These are phyloP conservation scores for Slavum lentiscoides DNA, from an alignment of 2,888 invertebrate genomes.

Conservation along the genomic window DNA sequence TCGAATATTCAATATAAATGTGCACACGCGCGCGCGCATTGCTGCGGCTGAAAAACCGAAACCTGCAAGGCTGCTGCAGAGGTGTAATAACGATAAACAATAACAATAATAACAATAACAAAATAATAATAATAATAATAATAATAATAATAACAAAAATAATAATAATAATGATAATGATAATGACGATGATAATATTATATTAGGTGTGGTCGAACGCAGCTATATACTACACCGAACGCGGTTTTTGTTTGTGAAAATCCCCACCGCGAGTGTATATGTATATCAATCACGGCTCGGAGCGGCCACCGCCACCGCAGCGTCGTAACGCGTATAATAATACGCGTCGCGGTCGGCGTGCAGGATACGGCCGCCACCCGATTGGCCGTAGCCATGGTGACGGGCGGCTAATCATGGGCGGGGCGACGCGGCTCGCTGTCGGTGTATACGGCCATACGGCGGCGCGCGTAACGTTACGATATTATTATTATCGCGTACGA, in stretches of 20 bases:
- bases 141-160: too few relatives aligned
- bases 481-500: not conserved
- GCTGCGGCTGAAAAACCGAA: too few relatives aligned
- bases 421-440: conserved; percentile 25
- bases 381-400: conserved; percentile 61
- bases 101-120: too few relatives aligned
- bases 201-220: conserved; percentile 37
- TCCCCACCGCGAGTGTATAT: conserved; percentile 25
- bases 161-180: too few relatives aligned
- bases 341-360: conserved; percentile 26
- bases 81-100: too few relatives aligned
- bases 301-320: conserved; percentile 11
- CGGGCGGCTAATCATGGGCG: conserved; percentile 60
- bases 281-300: conserved; percentile 49
- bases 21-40: too few relatives aligned
- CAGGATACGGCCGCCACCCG: conserved; percentile 57
- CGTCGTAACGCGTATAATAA: conserved; percentile 33
- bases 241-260: conserved; percentile 50
- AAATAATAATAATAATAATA: too few relatives aligned
- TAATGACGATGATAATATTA: too few relatives aligned
- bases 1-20: too few relatives aligned
- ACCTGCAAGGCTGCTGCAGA: too few relatives aligned
- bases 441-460: too few relatives aligned
- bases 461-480: not conserved
- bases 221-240: conserved; percentile 43